Conservation (phyloP, 2,888 invertebrate genomes). For the Drepana falcataria region DNA sequence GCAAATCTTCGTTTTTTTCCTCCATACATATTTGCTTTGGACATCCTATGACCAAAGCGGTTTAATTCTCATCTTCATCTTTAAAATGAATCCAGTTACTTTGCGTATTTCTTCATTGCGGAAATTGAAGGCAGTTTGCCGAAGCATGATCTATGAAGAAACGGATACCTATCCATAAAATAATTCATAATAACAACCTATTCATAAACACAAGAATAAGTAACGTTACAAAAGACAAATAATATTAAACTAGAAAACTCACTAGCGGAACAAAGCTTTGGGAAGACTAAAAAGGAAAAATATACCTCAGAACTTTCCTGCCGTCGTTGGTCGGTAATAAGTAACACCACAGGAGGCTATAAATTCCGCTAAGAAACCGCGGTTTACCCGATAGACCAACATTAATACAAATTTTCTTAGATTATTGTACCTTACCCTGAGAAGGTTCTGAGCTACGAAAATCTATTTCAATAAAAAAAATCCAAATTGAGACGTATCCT, state of each 20-base stretch:
- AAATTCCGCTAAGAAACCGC: constrained; percentile 46
- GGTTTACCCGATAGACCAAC: constrained; percentile 42
- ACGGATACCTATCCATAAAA: too few relatives aligned
- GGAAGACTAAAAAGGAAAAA: constrained; percentile 36
- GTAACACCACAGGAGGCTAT: constrained; percentile 43
- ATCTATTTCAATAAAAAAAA: constrained; percentile 3
- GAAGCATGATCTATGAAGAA: too few relatives aligned
- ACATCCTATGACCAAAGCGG: too few relatives aligned
- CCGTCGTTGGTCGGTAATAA: constrained; percentile 39
- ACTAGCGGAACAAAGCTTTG: constrained; percentile 34
- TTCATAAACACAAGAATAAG: too few relatives aligned
- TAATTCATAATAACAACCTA: too few relatives aligned
- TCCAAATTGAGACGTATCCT: too few relatives aligned
- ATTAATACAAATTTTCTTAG: constrained; percentile 52
- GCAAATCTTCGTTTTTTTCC: too few relatives aligned
- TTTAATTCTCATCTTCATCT: too few relatives aligned
- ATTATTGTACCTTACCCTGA: constrained; percentile 39
- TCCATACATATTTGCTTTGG: too few relatives aligned
- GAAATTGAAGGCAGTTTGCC: too few relatives aligned
- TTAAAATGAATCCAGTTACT: too few relatives aligned
- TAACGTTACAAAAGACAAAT: constrained; percentile 13
- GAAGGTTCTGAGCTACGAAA: constrained; percentile 16
- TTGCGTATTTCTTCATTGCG: too few relatives aligned
- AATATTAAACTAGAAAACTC: constrained; percentile 21
- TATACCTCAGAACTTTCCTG: constrained; percentile 39